A percentile compares a stretch with the other conserved stretches of the same genome.
These are phyloP conservation scores for Leptopilina myrica DNA, from an alignment of 2,888 invertebrate genomes.

Conservation along the genomic window DNA sequence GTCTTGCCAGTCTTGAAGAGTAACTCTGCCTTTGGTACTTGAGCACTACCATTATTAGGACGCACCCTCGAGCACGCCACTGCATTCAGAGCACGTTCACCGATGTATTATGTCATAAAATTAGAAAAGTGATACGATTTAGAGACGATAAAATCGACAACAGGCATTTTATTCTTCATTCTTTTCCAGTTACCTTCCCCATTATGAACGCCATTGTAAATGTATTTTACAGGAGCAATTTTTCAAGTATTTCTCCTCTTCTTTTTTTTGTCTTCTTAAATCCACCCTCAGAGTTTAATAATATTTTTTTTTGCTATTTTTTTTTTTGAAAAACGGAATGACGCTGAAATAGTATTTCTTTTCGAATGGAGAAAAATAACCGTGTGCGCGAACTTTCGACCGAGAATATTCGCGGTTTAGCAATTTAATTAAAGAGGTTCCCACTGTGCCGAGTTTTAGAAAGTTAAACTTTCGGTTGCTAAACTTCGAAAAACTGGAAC, in stretches of 20 bases:
- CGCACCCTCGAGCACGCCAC: conserved; percentile 37
- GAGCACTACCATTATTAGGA: conserved; percentile 34
- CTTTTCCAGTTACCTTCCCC: conserved; percentile 12
- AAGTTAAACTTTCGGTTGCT: conserved; percentile 7
- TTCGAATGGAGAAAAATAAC: background rate
- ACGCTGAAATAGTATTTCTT: too few species aligned
- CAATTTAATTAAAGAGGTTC: conserved; percentile 17
- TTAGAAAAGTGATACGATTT: conserved; percentile 34
- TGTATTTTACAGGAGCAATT: conserved; percentile 9
- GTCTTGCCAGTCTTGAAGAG: conserved; percentile 38
- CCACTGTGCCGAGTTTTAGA: background rate
- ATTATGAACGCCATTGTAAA: background rate
- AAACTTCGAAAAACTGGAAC: conserved; percentile 28
- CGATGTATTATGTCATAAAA: conserved; percentile 38
- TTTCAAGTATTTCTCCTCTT: background rate
- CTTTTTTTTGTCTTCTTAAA: background rate
- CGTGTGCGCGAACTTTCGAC: background rate
- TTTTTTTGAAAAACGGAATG: too few species aligned
- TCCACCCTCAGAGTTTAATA: background rate
- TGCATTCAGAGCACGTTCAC: conserved; percentile 35
- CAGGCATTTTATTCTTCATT: conserved; percentile 34
- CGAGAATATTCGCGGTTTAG: conserved; percentile 15
- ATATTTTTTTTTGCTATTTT: too few species aligned
- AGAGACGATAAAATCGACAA: conserved; percentile 27
- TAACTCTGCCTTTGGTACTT: conserved; percentile 35